Conservation (phyloP, 2,888 invertebrate genomes). For the Synanthedon formicaeformis region DNA sequence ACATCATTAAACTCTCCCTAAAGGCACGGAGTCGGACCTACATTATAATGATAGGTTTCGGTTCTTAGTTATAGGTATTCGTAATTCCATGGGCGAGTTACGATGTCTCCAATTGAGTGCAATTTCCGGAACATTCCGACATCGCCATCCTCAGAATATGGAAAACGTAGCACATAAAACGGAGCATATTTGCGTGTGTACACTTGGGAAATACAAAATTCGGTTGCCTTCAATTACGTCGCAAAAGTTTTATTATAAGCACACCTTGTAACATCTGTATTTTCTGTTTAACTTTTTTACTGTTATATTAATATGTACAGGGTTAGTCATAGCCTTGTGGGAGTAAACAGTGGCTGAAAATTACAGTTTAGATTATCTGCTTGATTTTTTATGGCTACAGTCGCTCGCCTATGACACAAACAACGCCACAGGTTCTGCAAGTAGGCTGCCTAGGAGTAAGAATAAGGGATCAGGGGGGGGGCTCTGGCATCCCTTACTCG, state of each 20-base stretch:
- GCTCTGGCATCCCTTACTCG: no score
- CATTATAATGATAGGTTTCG: neutral
- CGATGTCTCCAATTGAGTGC: constrained; percentile 35
- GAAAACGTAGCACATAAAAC: neutral
- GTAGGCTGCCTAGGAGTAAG: no score
- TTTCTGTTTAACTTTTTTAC: no score
- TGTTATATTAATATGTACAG: no score
- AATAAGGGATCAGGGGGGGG: no score
- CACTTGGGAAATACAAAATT: neutral
- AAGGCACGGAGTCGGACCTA: neutral
- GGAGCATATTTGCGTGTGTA: neutral
- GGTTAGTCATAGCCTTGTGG: no score
- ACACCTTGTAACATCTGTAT: no score
- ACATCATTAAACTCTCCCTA: neutral
- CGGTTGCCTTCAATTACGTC: neutral
- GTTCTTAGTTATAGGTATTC: neutral
- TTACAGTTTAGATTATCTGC: no score
- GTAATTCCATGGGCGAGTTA: neutral
- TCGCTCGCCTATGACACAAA: no score
- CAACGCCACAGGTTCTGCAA: no score
- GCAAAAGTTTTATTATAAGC: neutral
- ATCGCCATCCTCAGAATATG: constrained; percentile 13
- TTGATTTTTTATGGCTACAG: no score
- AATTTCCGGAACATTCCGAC: constrained; percentile 34
- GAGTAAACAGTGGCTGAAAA: no score